These are phyloP conservation scores for Lochmaea capreae DNA, from an alignment of 2,888 invertebrate species.

Conservation along the genomic window DNA sequence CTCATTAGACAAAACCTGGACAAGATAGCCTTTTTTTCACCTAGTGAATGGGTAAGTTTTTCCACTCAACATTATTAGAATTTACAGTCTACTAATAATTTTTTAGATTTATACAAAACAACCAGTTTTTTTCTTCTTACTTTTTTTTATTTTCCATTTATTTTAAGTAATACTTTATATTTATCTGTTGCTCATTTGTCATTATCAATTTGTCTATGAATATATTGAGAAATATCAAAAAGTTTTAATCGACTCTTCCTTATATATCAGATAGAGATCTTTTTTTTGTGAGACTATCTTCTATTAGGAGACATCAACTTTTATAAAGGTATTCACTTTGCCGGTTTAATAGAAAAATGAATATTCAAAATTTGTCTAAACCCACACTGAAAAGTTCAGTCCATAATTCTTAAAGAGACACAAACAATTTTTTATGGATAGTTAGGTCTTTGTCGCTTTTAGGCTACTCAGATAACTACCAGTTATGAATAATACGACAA, in stretches of 20 bases:
- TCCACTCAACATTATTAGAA: no score
- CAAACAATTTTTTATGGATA: slow-evolving; percentile 27
- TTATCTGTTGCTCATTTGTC: no score
- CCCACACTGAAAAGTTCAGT: slow-evolving; percentile 29
- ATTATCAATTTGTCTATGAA: no score
- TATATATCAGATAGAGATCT: background rate
- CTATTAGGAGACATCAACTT: background rate
- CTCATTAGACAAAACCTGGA: no score
- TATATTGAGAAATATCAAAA: no score
- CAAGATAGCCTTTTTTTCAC: no score
- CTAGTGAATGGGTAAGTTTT: no score
- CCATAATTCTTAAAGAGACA: slow-evolving; percentile 31
- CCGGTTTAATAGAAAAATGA: slow-evolving; percentile 24
- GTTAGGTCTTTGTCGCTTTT: slow-evolving; percentile 33
- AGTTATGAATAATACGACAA: slow-evolving; percentile 31
- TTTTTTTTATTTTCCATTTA: no score
- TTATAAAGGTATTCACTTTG: slow-evolving; percentile 9
- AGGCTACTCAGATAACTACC: slow-evolving; percentile 33
- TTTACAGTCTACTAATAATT: no score
- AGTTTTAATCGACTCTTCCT: background rate
- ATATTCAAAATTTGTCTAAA: slow-evolving; percentile 32
- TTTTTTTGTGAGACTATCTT: background rate
- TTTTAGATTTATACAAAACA: no score
- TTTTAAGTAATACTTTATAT: no score
- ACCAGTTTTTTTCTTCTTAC: no score